Conservation (phyloP, 92 coral and sea anemone genomes). For the Epizoanthus fatuus region DNA sequence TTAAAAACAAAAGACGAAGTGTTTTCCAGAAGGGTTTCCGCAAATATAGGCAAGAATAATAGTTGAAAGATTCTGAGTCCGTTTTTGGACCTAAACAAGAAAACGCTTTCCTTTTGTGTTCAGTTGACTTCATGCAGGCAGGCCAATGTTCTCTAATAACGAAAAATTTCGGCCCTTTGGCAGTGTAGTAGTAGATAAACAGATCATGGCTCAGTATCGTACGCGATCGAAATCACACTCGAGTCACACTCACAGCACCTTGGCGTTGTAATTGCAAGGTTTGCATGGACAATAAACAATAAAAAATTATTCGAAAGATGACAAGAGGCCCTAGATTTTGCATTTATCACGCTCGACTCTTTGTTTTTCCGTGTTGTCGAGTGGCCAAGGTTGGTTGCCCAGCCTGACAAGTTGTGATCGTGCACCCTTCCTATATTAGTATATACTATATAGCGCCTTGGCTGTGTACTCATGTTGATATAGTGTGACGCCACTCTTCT, state of each 20-base stretch:
- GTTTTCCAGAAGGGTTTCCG: conserved; percentile 35
- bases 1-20: conserved; percentile 45
- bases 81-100: conserved; percentile 42
- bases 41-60: conserved; percentile 31
- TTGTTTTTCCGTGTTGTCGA: conserved; percentile 31
- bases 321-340: conserved; percentile 21
- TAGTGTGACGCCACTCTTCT: not conserved
- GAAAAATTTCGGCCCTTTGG: not conserved
- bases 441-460: conserved; percentile 2
- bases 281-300: conserved; percentile 20
- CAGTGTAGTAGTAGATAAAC: conserved; percentile 1
- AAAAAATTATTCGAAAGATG: conserved; percentile 18
- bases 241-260: not conserved
- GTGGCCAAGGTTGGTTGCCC: conserved; percentile 22
- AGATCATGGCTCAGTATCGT: not conserved
- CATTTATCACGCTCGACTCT: conserved; percentile 6
- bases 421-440: conserved; percentile 47
- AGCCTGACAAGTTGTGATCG: conserved; percentile 34
- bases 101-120: conserved; percentile 24
- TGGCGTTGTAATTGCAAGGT: conserved; percentile 16
- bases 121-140: conserved; percentile 37
- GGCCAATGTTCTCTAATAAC: conserved; percentile 14
- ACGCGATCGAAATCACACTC: not conserved
- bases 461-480: not conserved
- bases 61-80: conserved; percentile 10